These are phyloP conservation scores for Physella acuta DNA, from an alignment of 1,140 invertebrate species.

Conservation along the genomic window DNA sequence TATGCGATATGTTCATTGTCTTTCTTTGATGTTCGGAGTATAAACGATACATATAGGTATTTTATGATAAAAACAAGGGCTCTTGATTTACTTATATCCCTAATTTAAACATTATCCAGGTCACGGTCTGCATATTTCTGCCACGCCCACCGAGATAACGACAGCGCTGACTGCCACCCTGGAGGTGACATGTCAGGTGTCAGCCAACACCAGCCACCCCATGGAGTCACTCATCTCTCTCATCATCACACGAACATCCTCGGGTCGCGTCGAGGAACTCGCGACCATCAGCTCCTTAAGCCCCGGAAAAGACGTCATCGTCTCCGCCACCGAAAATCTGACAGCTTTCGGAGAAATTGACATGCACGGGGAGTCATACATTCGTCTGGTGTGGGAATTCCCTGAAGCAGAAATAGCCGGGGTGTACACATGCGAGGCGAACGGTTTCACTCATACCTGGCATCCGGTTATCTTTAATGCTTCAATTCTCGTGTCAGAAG, in stretches of 20 bases:
- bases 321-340: background rate
- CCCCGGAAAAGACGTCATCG: background rate
- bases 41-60: too few relatives aligned
- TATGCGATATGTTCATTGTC: too few relatives aligned
- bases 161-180: too few relatives aligned
- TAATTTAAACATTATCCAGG: too few relatives aligned
- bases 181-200: too few relatives aligned
- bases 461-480: background rate
- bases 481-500: background rate
- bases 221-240: too few relatives aligned
- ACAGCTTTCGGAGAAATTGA: background rate
- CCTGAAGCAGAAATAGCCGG: background rate
- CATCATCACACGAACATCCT: background rate
- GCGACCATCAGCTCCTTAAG: background rate
- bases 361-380: background rate
- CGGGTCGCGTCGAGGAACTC: background rate
- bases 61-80: too few relatives aligned
- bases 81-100: too few relatives aligned
- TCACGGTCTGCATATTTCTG: too few relatives aligned
- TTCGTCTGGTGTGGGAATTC: background rate
- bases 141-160: too few relatives aligned
- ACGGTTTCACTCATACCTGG: background rate
- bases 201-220: too few relatives aligned
- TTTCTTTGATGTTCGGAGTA: too few relatives aligned
- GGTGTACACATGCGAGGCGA: background rate